phyloP scores from a whole-genome alignment of 2,797 vertebrate genomes.

The Choloepus didactylus region DNA sequence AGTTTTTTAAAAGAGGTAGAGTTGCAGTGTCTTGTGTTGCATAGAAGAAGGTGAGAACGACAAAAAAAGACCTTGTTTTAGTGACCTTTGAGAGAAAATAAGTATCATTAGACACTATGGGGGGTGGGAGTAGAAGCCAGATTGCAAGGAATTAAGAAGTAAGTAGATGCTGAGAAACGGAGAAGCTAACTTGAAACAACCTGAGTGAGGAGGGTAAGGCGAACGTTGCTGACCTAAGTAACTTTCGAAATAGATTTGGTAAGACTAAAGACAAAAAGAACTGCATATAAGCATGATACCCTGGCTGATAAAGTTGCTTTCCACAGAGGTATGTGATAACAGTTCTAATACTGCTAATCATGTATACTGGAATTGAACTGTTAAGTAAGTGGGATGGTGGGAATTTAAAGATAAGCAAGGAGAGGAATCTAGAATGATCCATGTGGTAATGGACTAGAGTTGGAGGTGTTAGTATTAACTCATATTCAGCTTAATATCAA shows the following conservation, averaged over 20 bases:
- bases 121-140: not conserved
- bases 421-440: not conserved
- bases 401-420: not conserved
- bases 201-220: not conserved
- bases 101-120: not conserved
- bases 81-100: not conserved
- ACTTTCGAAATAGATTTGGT: not conserved
- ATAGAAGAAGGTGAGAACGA: not conserved
- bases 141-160: slow-evolving; percentile 3
- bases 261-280: not conserved
- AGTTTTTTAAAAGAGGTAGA: not conserved
- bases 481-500: not conserved
- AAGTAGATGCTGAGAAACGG: not conserved
- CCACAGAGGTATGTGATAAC: not conserved
- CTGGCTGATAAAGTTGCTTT: not conserved
- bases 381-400: not conserved
- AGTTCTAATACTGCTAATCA: not conserved
- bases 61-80: not conserved
- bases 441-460: not conserved
- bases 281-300: not conserved
- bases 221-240: not conserved
- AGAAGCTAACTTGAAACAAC: not conserved
- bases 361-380: not conserved
- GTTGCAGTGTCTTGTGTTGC: not conserved
- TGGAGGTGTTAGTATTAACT: not conserved